These are phyloP conservation scores for Psettodes erumei DNA, from an alignment of 2,113 vertebrate genomes.

Conservation along the genomic window DNA sequence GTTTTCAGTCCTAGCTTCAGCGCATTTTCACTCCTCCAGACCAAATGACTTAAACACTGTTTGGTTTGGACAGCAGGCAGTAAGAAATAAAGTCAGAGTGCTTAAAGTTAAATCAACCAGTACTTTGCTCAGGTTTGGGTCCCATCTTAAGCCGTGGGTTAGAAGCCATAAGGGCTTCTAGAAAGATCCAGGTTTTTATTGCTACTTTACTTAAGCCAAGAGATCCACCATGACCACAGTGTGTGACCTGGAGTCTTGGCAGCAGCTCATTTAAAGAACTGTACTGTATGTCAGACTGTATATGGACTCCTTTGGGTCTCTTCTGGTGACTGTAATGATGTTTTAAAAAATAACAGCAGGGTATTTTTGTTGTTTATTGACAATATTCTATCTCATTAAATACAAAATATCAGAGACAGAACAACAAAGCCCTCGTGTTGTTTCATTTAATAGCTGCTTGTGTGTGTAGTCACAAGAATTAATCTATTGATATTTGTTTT, in stretches of 20 bases:
- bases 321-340: neutral
- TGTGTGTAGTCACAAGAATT: too few relatives aligned
- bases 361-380: neutral
- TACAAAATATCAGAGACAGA: neutral
- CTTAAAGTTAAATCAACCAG: constrained; percentile 37
- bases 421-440: too few relatives aligned
- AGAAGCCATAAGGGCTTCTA: constrained; percentile 36
- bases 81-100: constrained; percentile 21
- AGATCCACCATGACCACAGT: constrained; percentile 46
- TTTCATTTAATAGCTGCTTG: too few relatives aligned
- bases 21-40: neutral
- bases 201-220: constrained; percentile 52
- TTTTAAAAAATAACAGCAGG: neutral
- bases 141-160: neutral
- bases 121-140: constrained; percentile 56
- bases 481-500: too few relatives aligned
- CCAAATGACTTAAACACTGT: constrained; percentile 32
- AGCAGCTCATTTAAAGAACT: neutral
- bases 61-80: constrained; percentile 42
- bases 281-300: neutral
- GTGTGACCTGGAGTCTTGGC: constrained; percentile 34
- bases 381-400: neutral
- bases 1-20: neutral
- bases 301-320: neutral
- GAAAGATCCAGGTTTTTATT: constrained; percentile 68